Evolutionary conservation across 1,140 invertebrate genomes (phyloP), one percentile per base, ranked within the genome.

Genomic region (Pseudachorutes palmiensis): DNA sequence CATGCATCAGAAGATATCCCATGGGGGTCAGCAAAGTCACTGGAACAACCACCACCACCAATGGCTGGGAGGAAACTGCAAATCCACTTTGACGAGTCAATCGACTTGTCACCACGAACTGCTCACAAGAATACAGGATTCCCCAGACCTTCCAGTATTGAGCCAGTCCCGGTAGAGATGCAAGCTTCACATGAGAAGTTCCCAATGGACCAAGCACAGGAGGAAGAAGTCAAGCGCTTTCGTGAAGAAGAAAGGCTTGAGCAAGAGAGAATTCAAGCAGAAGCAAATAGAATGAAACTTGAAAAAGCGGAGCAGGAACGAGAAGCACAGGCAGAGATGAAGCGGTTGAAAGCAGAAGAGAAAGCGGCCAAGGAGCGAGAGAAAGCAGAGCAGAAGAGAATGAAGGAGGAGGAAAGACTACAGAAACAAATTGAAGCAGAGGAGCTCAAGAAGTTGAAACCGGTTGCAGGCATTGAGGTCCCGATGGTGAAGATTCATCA

Each of bases 301-400:
- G 66, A 71, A 51, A 36, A 66, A 59, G 63, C 49, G 30, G 26
- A 19, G 22, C 58, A 51, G 16, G 30, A 62, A 45, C 48, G 67
- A 57, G 67, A 69, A 48, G 68, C 75, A 62, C 74, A 74, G 24
- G 70, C 72, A 45, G 66, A 70, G 31, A 61, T 59, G 45, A 62
- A 65, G 32, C 41, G 29, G 16, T 3, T 48, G 24, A 70, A 68
- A 30, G 67, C 67, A 0, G 71, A 70, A 57, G 65, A 66, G 30
- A 72, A 72, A 31, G 22, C 30, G 1, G 31, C 57, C 1, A 66
- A 66, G 41, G 70, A 66, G 1, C 61, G 65, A 28, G 67, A 64
- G 22, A 67, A 64, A 33, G 67, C 63, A 14, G 76, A 77, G 58
- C 58, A 49, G 59, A 66, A 61, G 32, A 59, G 2, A 41, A 62